Evolutionary conservation across 64 coral and sea anemone species (phyloP).

Genomic region (Porites lutea): DNA sequence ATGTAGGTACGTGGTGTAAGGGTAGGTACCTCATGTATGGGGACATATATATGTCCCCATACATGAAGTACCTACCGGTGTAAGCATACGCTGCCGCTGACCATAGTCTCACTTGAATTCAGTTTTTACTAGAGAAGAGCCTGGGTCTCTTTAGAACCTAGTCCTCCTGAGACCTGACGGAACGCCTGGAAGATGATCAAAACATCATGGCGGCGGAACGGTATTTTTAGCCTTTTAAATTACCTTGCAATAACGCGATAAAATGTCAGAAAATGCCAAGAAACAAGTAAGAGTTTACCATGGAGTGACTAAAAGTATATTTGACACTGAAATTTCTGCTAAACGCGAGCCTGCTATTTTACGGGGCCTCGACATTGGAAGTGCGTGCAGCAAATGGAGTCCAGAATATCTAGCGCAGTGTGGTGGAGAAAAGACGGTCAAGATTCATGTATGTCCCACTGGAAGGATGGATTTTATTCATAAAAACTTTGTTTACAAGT

Average conservation of each 20-base stretch:
- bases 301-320: conserved; percentile 65
- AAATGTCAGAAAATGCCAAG: background rate
- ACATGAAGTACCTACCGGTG: too few species aligned
- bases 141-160: background rate
- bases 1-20: too few species aligned
- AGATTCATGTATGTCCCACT: conserved; percentile 81
- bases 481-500: conserved; percentile 95
- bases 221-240: too few species aligned
- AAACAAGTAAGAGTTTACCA: conserved; percentile 48
- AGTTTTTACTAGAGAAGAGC: background rate
- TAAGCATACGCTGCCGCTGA: too few species aligned
- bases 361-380: conserved; percentile 71
- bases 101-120: too few species aligned
- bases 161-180: background rate
- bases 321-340: conserved; percentile 42
- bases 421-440: conserved; percentile 58
- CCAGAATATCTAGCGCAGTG: conserved; percentile 75
- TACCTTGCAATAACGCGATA: background rate
- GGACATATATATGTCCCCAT: too few species aligned
- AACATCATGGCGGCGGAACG: background rate
- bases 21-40: too few species aligned
- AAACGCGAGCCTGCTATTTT: conserved; percentile 68
- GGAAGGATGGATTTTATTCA: conserved; percentile 85
- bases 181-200: background rate
- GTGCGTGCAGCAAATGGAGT: conserved; percentile 73